phyloP scores from a whole-genome alignment of 2,113 vertebrate species.

The Mastomys natalensis region DNA sequence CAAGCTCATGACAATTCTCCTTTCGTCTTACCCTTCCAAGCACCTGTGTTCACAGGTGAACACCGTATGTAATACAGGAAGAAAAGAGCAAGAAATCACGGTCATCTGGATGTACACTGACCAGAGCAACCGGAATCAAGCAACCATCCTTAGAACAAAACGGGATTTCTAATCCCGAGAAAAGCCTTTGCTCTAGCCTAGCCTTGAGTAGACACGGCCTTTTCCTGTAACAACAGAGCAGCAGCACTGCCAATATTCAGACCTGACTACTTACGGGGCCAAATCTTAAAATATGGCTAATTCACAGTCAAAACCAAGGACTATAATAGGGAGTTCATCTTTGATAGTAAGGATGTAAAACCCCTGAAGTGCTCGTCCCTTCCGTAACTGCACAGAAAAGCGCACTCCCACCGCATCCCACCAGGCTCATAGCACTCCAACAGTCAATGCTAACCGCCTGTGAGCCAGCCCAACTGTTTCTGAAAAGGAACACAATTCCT shows the following conservation, averaged over 20 bases:
- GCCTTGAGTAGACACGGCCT: background rate
- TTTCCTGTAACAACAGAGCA: background rate
- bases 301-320: background rate
- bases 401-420: background rate
- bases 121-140: background rate
- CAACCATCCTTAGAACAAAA: background rate
- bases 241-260: background rate
- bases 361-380: background rate
- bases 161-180: background rate
- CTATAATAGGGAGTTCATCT: background rate
- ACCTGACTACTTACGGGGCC: background rate
- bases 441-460: background rate
- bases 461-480: background rate
- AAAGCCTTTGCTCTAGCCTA: background rate
- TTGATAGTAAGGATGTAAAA: constrained; percentile 1
- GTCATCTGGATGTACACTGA: background rate
- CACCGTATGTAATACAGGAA: background rate
- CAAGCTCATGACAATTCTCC: background rate
- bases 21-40: background rate
- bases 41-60: background rate
- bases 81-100: background rate
- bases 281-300: background rate
- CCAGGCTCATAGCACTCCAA: constrained; percentile 4
- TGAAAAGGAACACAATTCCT: constrained; percentile 32
- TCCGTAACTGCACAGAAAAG: constrained; percentile 24